Percentiles rank a stretch among this genome's conserved stretches.
Evolutionary conservation across 2,888 invertebrate genomes (phyloP).

Genomic region (Busseola fusca): DNA sequence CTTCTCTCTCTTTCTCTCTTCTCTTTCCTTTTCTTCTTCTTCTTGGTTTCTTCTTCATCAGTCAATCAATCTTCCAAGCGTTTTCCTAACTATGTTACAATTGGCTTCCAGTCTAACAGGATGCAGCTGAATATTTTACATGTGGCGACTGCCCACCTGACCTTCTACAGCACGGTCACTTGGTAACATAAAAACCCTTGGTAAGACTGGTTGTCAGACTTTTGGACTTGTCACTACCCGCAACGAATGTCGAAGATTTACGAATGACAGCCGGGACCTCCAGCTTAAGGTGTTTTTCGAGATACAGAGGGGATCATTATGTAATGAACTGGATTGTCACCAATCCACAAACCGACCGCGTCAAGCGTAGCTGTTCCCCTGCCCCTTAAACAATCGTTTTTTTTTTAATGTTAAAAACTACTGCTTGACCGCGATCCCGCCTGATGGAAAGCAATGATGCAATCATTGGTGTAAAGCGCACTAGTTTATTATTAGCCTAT

Average conservation of each 20-base stretch:
- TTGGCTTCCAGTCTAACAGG: not conserved
- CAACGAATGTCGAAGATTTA: not conserved
- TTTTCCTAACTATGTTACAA: not conserved
- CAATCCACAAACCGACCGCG: not conserved
- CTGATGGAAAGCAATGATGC: too few relatives aligned
- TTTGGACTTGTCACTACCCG: not conserved
- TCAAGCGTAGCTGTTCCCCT: not conserved
- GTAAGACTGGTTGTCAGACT: not conserved
- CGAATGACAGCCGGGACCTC: not conserved
- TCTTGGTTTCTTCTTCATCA: too few relatives aligned
- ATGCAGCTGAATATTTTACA: not conserved
- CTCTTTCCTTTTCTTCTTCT: too few relatives aligned
- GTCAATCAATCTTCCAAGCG: too few relatives aligned
- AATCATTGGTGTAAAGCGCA: too few relatives aligned
- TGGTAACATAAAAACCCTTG: not conserved
- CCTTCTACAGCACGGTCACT: not conserved
- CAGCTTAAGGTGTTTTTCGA: not conserved
- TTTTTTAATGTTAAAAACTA: too few relatives aligned
- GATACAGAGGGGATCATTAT: not conserved
- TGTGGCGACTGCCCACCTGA: not conserved
- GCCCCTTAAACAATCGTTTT: too few relatives aligned
- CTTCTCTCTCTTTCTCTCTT: too few relatives aligned
- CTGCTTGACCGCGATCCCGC: too few relatives aligned
- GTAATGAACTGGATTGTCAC: not conserved
- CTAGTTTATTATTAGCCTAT: too few relatives aligned